Percentiles rank a stretch among this genome's conserved stretches.
These are phyloP conservation scores for Muricea muricata DNA, from an alignment of 92 coral and sea anemone species.

Conservation along the genomic window DNA sequence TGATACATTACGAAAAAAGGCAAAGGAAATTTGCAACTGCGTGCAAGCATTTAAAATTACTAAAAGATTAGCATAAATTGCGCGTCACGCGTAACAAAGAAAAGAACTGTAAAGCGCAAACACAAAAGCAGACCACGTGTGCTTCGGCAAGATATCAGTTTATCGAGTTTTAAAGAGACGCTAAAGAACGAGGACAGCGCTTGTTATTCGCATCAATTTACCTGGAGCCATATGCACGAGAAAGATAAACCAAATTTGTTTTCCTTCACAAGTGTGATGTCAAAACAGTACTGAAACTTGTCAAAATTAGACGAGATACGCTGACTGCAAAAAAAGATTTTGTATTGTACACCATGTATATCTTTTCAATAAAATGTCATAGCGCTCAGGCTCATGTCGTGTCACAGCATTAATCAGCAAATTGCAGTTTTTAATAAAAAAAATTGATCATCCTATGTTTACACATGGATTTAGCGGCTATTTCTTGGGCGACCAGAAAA, in stretches of 20 bases:
- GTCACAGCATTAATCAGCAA: background rate
- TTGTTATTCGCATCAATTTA: background rate
- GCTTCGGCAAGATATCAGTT: background rate
- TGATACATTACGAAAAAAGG: background rate
- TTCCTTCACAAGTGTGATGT: slow-evolving; percentile 7
- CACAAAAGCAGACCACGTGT: background rate
- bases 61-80: background rate
- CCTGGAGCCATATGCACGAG: background rate
- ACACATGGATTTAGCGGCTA: background rate
- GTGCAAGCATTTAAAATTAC: no score
- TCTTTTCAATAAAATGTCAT: background rate
- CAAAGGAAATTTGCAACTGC: no score
- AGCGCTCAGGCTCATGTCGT: background rate
- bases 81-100: no score
- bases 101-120: background rate
- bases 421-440: background rate
- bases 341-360: background rate
- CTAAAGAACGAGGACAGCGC: background rate
- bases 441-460: background rate
- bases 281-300: background rate
- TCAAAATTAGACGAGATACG: background rate
- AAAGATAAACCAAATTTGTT: background rate
- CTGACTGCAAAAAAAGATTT: background rate
- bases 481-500: background rate
- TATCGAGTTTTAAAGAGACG: background rate